These are phyloP conservation scores for Tenrec ecaudatus DNA, from an alignment of 2,113 vertebrate species.

Conservation along the genomic window DNA sequence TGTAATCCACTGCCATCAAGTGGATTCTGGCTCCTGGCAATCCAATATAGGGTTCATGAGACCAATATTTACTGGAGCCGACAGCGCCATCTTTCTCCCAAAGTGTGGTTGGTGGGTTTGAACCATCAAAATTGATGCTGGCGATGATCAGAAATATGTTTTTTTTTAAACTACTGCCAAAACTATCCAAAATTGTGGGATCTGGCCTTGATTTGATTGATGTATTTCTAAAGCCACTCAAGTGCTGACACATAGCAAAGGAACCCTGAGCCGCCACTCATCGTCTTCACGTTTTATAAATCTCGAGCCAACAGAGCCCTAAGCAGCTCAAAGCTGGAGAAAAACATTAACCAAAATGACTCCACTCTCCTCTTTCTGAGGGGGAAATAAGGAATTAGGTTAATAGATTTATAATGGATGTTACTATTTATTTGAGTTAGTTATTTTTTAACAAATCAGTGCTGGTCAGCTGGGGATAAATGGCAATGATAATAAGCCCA, in stretches of 20 bases:
- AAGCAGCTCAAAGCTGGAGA: background rate
- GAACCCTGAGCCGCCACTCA: background rate
- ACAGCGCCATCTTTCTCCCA: too few relatives aligned
- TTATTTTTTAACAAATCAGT: background rate
- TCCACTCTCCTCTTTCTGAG: background rate
- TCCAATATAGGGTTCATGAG: too few relatives aligned
- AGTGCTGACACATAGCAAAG: background rate
- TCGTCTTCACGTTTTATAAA: background rate
- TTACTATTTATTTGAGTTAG: slow-evolving; percentile 42
- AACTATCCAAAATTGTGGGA: background rate
- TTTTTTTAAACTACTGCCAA: background rate
- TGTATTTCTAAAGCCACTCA: slow-evolving; percentile 77
- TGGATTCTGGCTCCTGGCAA: too few relatives aligned
- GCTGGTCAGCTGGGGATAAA: background rate
- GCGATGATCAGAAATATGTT: background rate
- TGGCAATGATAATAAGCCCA: slow-evolving; percentile 38
- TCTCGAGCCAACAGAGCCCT: slow-evolving; percentile 18
- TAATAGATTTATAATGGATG: background rate
- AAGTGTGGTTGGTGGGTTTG: too few relatives aligned
- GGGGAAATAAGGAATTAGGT: background rate
- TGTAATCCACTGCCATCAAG: background rate
- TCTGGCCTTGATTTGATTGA: slow-evolving; percentile 78
- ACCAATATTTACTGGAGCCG: too few relatives aligned
- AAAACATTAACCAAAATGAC: slow-evolving; percentile 35
- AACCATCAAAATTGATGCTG: too few relatives aligned